Evolutionary conservation across 2,888 invertebrate species (phyloP).

Genomic region (Harmothoe impar): DNA sequence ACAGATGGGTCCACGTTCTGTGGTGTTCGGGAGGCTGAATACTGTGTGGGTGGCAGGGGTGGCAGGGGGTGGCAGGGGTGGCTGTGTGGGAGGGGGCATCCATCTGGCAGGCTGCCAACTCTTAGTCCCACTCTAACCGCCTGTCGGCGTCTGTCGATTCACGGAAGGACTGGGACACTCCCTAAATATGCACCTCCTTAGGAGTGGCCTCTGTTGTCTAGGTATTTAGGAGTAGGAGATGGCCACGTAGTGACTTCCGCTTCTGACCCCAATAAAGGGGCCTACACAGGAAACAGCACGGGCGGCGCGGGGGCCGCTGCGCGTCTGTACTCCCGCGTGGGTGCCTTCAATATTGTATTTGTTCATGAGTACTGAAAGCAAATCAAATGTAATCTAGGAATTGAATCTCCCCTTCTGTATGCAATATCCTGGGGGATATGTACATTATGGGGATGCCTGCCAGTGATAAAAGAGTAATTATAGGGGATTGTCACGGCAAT

Average conservation of each 20-base stretch:
- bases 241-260: constrained; percentile 18
- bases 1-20: background rate
- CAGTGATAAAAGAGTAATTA: too few relatives aligned
- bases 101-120: background rate
- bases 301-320: background rate
- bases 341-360: background rate
- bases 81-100: background rate
- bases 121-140: constrained; percentile 29
- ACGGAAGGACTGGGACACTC: background rate
- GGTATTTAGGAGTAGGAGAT: constrained; percentile 8
- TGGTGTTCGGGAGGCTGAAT: background rate
- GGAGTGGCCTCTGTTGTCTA: background rate
- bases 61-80: background rate
- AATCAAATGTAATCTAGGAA: too few relatives aligned
- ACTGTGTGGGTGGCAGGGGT: background rate
- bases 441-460: too few relatives aligned
- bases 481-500: too few relatives aligned
- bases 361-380: background rate
- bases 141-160: background rate
- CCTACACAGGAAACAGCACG: constrained; percentile 23
- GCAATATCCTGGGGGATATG: too few relatives aligned
- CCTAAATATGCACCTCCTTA: background rate
- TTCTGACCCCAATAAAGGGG: constrained; percentile 23
- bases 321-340: background rate
- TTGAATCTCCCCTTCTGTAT: too few relatives aligned